Conservation (phyloP, 2,797 vertebrate genomes). For the Falco rusticolus region DNA sequence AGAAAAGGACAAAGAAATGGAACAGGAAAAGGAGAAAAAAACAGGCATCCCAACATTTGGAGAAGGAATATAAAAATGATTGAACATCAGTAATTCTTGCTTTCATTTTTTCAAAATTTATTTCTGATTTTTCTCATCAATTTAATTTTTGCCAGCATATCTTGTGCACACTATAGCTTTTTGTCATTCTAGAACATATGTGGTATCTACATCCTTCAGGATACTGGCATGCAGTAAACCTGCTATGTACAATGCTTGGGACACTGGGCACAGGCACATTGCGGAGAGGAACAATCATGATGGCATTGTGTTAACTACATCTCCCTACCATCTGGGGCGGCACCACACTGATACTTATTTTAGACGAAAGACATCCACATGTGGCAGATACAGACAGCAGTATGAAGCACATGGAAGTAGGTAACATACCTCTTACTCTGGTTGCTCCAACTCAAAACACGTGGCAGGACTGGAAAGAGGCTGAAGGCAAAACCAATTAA, state of each 20-base stretch:
- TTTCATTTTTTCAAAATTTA: neutral
- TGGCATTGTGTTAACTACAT: neutral
- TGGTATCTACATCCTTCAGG: neutral
- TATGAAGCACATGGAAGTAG: neutral
- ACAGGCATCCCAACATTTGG: neutral
- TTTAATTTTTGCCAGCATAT: neutral
- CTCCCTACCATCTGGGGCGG: neutral
- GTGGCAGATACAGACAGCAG: neutral
- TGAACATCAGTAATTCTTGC: neutral
- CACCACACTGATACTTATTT: neutral
- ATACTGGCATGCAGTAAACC: neutral
- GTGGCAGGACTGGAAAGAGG: neutral
- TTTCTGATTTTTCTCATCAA: neutral
- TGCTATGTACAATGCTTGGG: neutral
- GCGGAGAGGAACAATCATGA: neutral
- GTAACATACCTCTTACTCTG: neutral
- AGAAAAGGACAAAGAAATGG: neutral
- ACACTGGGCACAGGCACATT: neutral
- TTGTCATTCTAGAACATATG: neutral
- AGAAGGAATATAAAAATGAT: neutral
- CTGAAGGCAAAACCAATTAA: neutral
- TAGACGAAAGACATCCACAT: neutral
- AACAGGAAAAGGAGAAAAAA: neutral
- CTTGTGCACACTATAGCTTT: neutral
- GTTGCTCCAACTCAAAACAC: neutral